phyloP scores from a whole-genome alignment of 2,113 vertebrate genomes.

The Cyanocitta stelleri region DNA sequence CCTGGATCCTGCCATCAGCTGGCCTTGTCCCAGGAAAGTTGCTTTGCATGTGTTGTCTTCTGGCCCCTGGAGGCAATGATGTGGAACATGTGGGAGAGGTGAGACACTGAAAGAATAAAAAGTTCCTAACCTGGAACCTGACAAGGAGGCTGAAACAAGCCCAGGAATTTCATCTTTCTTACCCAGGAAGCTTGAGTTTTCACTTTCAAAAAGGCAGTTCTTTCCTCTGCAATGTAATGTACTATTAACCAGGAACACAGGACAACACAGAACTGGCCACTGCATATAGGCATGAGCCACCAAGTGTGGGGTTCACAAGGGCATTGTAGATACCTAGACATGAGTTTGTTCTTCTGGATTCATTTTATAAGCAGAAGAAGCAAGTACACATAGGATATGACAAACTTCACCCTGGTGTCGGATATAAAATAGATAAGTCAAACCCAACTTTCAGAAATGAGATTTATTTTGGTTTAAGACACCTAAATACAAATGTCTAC shows the following conservation, averaged over 20 bases:
- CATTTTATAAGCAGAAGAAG: neutral
- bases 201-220: neutral
- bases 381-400: neutral
- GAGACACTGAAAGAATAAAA: neutral
- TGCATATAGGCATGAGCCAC: accelerated
- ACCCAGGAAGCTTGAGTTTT: neutral
- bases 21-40: neutral
- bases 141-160: neutral
- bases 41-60: neutral
- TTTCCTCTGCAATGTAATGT: neutral
- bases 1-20: neutral
- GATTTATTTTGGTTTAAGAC: neutral
- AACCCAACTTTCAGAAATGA: neutral
- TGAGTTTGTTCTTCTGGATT: neutral
- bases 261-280: neutral
- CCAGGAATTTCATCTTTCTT: neutral
- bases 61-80: neutral
- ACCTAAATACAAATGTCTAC: neutral
- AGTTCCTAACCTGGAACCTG: neutral
- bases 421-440: neutral
- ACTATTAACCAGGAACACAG: neutral
- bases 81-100: neutral
- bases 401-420: neutral
- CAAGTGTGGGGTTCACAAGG: neutral
- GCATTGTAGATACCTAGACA: neutral